Percentiles rank a stretch among this genome's conserved stretches.
Conservation (phyloP, 92 coral and sea anemone species). For the Parazoanthus swiftii region DNA sequence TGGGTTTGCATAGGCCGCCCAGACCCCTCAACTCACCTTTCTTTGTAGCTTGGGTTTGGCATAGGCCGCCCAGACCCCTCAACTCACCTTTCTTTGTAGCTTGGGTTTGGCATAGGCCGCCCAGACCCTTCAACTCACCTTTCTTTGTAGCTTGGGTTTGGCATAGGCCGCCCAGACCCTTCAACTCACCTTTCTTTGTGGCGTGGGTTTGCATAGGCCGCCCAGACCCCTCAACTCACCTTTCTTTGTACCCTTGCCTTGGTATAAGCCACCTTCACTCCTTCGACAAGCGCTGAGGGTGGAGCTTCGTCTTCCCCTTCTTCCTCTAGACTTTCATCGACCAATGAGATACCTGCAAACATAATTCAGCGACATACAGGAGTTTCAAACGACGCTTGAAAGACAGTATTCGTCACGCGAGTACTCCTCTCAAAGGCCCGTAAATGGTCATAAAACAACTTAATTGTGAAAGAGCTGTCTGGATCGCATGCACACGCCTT, state of each 20-base stretch:
- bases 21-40: too few relatives aligned
- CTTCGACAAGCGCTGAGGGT: slow-evolving; percentile 69
- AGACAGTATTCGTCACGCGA: neutral
- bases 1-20: too few relatives aligned
- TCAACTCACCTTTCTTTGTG: too few relatives aligned
- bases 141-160: too few relatives aligned
- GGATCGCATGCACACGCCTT: neutral
- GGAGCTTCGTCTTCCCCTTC: slow-evolving; percentile 78
- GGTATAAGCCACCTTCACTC: slow-evolving; percentile 76
- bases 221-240: slow-evolving; percentile 47
- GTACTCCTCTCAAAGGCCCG: neutral
- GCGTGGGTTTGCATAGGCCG: too few relatives aligned
- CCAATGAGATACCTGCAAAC: slow-evolving; percentile 77
- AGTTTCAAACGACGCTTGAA: neutral
- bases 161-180: too few relatives aligned
- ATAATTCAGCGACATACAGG: neutral
- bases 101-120: too few relatives aligned
- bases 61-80: too few relatives aligned
- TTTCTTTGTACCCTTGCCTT: slow-evolving; percentile 80
- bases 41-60: too few relatives aligned
- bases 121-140: too few relatives aligned
- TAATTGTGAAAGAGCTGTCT: neutral
- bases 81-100: too few relatives aligned
- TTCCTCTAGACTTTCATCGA: slow-evolving; percentile 82
- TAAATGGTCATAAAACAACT: neutral